phyloP scores from a whole-genome alignment of 2,797 vertebrate genomes.

The Enteromius fasciolatus region DNA sequence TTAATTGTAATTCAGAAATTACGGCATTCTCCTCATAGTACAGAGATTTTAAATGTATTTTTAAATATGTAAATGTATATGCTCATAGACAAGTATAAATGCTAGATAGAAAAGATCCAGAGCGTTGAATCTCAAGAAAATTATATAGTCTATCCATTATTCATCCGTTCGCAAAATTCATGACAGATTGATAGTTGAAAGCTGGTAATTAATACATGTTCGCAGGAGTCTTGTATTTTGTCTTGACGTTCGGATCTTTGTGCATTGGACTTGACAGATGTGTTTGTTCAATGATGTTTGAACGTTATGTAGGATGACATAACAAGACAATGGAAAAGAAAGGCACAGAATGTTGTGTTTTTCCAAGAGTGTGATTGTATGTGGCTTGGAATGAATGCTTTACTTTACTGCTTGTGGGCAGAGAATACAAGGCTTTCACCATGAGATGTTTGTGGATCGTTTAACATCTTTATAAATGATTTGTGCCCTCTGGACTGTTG shows the following conservation, averaged over 20 bases:
- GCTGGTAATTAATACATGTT: constrained; percentile 16
- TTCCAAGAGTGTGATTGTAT: constrained; percentile 14
- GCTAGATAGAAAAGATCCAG: not conserved
- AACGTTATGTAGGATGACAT: constrained; percentile 25
- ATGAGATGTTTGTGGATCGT: constrained; percentile 37
- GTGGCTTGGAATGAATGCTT: constrained; percentile 31
- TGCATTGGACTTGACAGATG: constrained; percentile 39
- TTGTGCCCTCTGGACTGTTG: constrained; percentile 52
- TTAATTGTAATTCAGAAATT: not conserved
- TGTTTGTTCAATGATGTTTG: constrained; percentile 26
- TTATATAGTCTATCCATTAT: not conserved
- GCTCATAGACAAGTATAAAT: not conserved
- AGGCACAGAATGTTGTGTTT: constrained; percentile 34
- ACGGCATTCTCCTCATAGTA: not conserved
- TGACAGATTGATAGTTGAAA: constrained; percentile 14
- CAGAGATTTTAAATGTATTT: no score
- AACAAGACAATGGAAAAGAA: constrained; percentile 34
- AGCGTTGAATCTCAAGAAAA: not conserved
- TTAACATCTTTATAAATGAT: constrained; percentile 54
- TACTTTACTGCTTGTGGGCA: constrained; percentile 37
- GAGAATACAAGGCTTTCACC: constrained; percentile 56
- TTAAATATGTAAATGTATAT: not conserved
- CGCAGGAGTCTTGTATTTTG: constrained; percentile 2
- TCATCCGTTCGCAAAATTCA: not conserved
- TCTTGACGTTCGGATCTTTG: constrained; percentile 6